Conservation (phyloP, 2,797 vertebrate species). For the Hephaestus fuliginosus region DNA sequence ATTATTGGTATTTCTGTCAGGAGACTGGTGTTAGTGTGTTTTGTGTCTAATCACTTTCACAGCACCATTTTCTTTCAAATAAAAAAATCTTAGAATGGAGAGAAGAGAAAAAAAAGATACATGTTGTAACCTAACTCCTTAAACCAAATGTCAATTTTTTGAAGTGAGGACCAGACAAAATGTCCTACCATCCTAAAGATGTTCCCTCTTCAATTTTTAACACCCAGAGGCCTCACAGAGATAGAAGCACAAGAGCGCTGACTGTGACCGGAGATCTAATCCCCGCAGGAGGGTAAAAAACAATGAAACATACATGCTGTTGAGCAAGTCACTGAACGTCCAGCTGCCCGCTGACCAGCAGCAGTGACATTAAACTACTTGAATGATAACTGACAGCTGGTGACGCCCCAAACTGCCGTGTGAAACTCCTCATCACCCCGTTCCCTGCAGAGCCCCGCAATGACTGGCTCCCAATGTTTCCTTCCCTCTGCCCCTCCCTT, state of each 20-base stretch:
- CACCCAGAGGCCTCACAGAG: background rate
- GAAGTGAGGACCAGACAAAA: background rate
- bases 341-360: background rate
- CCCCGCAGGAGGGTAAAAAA: background rate
- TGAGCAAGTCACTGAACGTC: background rate
- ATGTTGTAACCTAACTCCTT: background rate
- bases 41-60: no score
- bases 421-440: background rate
- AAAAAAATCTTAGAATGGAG: no score
- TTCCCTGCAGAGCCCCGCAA: background rate
- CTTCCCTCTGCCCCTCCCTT: constrained; percentile 6
- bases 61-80: no score
- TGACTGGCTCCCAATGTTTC: background rate
- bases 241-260: background rate
- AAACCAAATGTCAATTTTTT: background rate
- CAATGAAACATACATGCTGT: background rate
- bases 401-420: constrained; percentile 18
- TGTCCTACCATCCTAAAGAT: background rate
- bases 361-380: background rate
- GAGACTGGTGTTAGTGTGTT: no score
- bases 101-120: no score
- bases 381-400: constrained; percentile 2
- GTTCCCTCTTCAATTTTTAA: background rate
- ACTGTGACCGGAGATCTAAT: background rate
- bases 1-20: no score